Conservation (phyloP, 1,140 invertebrate genomes). For the Metopolophium dirhodum region DNA sequence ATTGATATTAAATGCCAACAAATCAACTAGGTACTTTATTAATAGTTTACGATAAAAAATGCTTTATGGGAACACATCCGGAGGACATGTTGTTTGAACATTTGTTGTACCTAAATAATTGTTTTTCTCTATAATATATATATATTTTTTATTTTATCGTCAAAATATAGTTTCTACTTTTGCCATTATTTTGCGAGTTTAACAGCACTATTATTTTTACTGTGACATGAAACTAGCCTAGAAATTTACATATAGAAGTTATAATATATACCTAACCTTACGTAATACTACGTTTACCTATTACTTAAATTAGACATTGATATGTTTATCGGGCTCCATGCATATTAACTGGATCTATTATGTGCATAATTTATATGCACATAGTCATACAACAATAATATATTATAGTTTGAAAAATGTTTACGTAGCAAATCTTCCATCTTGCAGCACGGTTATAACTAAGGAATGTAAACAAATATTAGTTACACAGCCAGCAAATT, state of each 20-base stretch:
- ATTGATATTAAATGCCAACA: not conserved
- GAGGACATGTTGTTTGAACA: not conserved
- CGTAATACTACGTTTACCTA: not conserved
- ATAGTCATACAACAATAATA: not conserved
- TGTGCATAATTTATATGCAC: not conserved
- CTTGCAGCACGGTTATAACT: not conserved
- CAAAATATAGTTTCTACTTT: not conserved
- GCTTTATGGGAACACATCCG: not conserved
- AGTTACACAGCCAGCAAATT: too few species aligned
- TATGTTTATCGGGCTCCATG: not conserved
- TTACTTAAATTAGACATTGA: not conserved
- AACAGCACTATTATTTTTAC: not conserved
- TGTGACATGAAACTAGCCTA: not conserved
- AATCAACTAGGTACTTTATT: not conserved
- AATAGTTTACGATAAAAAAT: not conserved
- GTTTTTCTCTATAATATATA: not conserved
- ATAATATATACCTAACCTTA: not conserved
- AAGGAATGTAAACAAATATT: too few species aligned
- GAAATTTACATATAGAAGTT: not conserved
- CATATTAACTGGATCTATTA: not conserved
- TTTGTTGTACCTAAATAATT: not conserved
- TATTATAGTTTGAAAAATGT: not conserved
- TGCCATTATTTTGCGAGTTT: not conserved
- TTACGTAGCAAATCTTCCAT: not conserved
- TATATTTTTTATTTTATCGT: not conserved